Conservation (phyloP, 2,797 vertebrate genomes). For the Nyctibius grandis region DNA sequence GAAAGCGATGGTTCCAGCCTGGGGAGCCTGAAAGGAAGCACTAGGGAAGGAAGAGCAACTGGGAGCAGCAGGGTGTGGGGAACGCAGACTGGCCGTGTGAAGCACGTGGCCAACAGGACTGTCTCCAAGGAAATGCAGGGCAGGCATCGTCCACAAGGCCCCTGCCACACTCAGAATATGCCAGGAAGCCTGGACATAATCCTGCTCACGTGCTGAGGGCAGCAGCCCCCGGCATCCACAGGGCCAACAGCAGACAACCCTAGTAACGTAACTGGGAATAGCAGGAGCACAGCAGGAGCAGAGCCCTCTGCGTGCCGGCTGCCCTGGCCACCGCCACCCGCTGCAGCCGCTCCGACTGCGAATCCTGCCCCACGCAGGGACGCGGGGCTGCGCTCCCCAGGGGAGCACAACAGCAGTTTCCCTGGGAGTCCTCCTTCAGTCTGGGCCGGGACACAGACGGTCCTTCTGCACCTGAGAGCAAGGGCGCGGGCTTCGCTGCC, state of each 20-base stretch:
- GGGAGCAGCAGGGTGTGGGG: neutral
- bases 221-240: neutral
- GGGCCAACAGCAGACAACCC: neutral
- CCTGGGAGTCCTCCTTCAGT: neutral
- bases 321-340: neutral
- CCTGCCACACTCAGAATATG: neutral
- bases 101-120: neutral
- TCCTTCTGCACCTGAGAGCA: neutral
- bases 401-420: neutral
- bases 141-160: neutral
- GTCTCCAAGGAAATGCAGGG: neutral
- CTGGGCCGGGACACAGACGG: neutral
- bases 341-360: rapidly evolving
- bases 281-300: neutral
- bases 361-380: neutral
- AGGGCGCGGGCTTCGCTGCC: neutral
- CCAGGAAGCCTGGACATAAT: neutral
- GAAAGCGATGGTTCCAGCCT: neutral
- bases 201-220: neutral
- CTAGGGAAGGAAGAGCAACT: neutral
- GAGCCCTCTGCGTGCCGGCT: neutral
- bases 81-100: neutral
- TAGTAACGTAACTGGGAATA: neutral
- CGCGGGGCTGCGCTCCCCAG: neutral
- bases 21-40: neutral